Evolutionary conservation across 2,888 invertebrate species (phyloP).

Genomic region (Catocala nupta): DNA sequence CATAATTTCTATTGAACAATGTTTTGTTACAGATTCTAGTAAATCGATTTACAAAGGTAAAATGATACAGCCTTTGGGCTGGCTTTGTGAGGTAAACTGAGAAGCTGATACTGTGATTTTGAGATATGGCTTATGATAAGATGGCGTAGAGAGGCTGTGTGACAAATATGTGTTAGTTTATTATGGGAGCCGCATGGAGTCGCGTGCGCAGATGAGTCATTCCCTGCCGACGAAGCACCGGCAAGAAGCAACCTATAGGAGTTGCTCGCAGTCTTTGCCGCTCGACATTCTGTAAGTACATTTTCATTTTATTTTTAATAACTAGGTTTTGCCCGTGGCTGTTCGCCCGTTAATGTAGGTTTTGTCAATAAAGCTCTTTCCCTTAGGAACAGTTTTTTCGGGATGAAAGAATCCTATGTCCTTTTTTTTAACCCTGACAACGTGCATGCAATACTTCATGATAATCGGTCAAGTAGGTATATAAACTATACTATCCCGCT

Average conservation of each 20-base stretch:
- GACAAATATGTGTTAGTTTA: constrained; percentile 53
- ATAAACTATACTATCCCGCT: no score
- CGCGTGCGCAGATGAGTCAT: constrained; percentile 79
- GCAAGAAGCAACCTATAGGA: constrained; percentile 78
- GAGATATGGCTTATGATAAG: constrained; percentile 40
- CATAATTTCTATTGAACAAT: not conserved
- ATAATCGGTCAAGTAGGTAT: no score
- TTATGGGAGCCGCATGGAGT: constrained; percentile 80
- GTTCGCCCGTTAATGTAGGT: no score
- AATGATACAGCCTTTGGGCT: constrained; percentile 46
- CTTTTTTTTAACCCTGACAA: no score
- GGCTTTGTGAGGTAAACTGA: constrained; percentile 34
- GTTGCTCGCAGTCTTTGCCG: constrained; percentile 83
- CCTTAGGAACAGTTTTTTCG: no score
- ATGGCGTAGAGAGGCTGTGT: constrained; percentile 39
- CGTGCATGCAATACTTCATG: no score
- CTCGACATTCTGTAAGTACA: constrained; percentile 85
- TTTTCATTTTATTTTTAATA: not conserved
- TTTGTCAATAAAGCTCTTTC: no score
- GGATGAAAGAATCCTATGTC: no score
- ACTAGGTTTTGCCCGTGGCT: no score
- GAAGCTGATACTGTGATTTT: constrained; percentile 60
- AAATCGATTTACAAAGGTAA: constrained; percentile 46
- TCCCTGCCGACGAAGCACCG: constrained; percentile 73
- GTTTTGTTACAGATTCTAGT: constrained; percentile 58